phyloP scores from a whole-genome alignment of 2,797 vertebrate genomes.

The Sparus aurata region DNA sequence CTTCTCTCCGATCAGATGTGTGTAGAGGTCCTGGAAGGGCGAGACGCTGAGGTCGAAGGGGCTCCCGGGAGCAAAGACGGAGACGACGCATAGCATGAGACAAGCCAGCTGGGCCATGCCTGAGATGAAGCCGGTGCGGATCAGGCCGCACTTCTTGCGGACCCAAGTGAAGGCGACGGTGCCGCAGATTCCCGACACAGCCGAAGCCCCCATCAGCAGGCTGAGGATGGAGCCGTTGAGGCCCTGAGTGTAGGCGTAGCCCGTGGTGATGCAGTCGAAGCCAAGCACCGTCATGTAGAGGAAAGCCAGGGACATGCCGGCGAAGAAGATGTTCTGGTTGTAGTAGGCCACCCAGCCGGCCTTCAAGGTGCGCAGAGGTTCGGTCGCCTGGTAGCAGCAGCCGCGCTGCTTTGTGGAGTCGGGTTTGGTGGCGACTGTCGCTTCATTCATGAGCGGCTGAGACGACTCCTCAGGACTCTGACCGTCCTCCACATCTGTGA shows the following conservation, averaged over 20 bases:
- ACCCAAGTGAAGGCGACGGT: constrained; percentile 97
- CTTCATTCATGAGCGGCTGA: constrained; percentile 90
- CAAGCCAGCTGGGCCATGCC: constrained; percentile 92
- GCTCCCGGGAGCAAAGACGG: constrained; percentile 95
- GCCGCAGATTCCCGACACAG: constrained; percentile 94
- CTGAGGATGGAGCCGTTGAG: constrained; percentile 95
- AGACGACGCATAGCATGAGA: constrained; percentile 91
- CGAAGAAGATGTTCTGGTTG: constrained; percentile 95
- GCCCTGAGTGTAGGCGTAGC: constrained; percentile 97
- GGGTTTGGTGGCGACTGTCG: constrained; percentile 46
- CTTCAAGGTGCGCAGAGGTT: constrained; percentile 91
- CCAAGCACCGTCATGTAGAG: constrained; percentile 99
- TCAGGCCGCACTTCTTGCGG: constrained; percentile 91
- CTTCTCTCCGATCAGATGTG: constrained; percentile 87
- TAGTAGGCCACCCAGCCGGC: constrained; percentile 97
- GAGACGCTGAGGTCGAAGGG: constrained; percentile 94
- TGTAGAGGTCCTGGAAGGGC: constrained; percentile 91
- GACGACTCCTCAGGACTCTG: constrained; percentile 89
- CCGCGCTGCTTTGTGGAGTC: constrained; percentile 76
- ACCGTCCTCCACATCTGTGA: constrained; percentile 77
- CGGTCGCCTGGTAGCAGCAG: constrained; percentile 86
- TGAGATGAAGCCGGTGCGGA: constrained; percentile 94
- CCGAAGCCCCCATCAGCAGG: constrained; percentile 96
- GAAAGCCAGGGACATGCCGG: constrained; percentile 95
- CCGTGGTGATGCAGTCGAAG: constrained; percentile 98